These are phyloP conservation scores for Catagonus wagneri DNA, from an alignment of 2,113 vertebrate genomes.

Conservation along the genomic window DNA sequence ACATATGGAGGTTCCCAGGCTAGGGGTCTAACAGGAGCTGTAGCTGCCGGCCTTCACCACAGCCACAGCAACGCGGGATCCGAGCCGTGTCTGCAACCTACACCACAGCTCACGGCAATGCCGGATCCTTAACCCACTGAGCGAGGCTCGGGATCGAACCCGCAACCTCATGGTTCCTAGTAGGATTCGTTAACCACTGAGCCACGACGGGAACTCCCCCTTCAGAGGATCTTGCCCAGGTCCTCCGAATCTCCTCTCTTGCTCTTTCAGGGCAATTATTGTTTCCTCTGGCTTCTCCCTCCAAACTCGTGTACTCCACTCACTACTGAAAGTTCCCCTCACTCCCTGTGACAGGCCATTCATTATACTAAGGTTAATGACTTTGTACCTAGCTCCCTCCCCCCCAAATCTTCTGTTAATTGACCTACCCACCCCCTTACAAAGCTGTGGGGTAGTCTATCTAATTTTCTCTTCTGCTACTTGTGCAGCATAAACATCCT, in stretches of 20 bases:
- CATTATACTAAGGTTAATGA: slow-evolving; percentile 54
- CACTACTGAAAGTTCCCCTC: neutral
- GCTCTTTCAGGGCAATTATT: slow-evolving; percentile 33
- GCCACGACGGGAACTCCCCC: no score
- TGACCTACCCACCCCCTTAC: neutral
- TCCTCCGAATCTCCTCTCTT: slow-evolving; percentile 19
- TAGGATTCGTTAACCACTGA: no score
- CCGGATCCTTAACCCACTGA: no score
- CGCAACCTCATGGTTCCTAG: no score
- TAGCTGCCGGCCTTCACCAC: no score
- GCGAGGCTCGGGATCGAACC: no score
- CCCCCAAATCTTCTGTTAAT: neutral
- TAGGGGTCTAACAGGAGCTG: no score
- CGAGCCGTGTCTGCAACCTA: no score
- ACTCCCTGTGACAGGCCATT: slow-evolving; percentile 27
- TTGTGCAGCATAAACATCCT: slow-evolving; percentile 12
- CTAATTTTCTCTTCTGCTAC: slow-evolving; percentile 28
- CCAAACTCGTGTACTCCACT: neutral
- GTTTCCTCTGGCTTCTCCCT: slow-evolving; percentile 30
- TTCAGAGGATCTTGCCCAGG: neutral
- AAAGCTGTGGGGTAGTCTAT: neutral
- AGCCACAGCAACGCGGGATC: no score
- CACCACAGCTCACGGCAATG: no score
- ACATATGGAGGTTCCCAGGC: no score
- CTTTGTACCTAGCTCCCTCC: slow-evolving; percentile 19